Conservation (phyloP, 2,888 invertebrate genomes). For the Bedellia somnulentella region DNA sequence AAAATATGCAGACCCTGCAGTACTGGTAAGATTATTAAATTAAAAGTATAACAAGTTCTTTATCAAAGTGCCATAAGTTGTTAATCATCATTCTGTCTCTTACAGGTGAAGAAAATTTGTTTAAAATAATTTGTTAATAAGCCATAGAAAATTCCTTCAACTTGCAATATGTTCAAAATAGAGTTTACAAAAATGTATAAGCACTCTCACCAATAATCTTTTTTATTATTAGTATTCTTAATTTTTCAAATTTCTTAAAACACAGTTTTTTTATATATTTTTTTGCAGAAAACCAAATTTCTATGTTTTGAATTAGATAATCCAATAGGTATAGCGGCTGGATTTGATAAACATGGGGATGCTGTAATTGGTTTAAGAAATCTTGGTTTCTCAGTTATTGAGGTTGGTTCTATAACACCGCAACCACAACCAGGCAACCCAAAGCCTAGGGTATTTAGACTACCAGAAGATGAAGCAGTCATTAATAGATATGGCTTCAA, state of each 20-base stretch:
- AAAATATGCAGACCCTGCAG: conserved; percentile 60
- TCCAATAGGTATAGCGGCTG: conserved; percentile 97
- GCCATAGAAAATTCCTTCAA: too few species aligned
- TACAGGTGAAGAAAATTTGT: too few species aligned
- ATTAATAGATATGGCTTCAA: conserved; percentile 93
- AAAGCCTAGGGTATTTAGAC: conserved; percentile 89
- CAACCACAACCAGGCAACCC: conserved; percentile 90
- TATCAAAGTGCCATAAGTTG: too few species aligned
- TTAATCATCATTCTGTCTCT: too few species aligned
- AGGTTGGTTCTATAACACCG: conserved; percentile 96
- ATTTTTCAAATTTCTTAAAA: too few species aligned
- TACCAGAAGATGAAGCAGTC: conserved; percentile 82
- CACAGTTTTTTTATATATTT: too few species aligned
- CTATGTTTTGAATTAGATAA: conserved; percentile 76
- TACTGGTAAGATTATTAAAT: conserved; percentile 62
- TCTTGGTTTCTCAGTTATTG: conserved; percentile 93
- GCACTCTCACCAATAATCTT: too few species aligned
- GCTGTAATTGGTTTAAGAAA: conserved; percentile 79
- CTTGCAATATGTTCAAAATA: too few species aligned
- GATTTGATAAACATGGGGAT: conserved; percentile 97
- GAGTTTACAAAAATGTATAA: too few species aligned
- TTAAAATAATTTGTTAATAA: neutral
- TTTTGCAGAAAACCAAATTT: conserved; percentile 67
- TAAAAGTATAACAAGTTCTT: too few species aligned
- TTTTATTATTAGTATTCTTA: too few species aligned